Evolutionary conservation across 1,140 invertebrate species (phyloP).

Genomic region (Aphis craccivora): DNA sequence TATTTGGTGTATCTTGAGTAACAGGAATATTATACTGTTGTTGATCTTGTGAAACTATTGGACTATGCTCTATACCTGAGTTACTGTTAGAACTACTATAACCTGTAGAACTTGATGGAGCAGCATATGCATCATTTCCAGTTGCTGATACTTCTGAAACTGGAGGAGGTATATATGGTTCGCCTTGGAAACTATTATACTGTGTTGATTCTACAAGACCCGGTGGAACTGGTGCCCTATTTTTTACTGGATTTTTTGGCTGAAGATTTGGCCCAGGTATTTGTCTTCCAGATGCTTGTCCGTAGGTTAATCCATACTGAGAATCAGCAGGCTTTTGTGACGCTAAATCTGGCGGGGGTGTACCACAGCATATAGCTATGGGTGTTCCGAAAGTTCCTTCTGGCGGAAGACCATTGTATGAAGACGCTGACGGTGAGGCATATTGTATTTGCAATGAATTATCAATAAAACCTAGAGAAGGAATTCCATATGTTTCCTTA

Average conservation of each 20-base stretch:
- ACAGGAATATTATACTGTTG: neutral
- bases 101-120: neutral
- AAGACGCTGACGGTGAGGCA: neutral
- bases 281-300: conserved; percentile 61
- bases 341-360: conserved; percentile 59
- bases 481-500: neutral
- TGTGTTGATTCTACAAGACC: conserved; percentile 69
- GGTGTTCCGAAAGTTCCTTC: conserved; percentile 59
- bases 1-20: neutral
- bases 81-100: neutral
- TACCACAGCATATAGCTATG: conserved; percentile 61
- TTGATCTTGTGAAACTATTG: neutral
- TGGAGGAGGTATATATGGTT: conserved; percentile 72
- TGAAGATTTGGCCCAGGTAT: conserved; percentile 62
- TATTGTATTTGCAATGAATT: conserved; percentile 42
- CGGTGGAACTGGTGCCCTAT: conserved; percentile 73
- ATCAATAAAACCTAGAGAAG: neutral
- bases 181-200: conserved; percentile 67
- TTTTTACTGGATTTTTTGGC: conserved; percentile 71
- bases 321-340: conserved; percentile 22
- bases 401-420: conserved; percentile 58
- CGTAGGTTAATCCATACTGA: conserved; percentile 59
- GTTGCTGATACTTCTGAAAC: conserved; percentile 66
- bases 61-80: neutral
- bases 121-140: conserved; percentile 45